Base-by-base conservation (phyloP, 2,113 vertebrate species). In the Hippocampus comes region DNA sequence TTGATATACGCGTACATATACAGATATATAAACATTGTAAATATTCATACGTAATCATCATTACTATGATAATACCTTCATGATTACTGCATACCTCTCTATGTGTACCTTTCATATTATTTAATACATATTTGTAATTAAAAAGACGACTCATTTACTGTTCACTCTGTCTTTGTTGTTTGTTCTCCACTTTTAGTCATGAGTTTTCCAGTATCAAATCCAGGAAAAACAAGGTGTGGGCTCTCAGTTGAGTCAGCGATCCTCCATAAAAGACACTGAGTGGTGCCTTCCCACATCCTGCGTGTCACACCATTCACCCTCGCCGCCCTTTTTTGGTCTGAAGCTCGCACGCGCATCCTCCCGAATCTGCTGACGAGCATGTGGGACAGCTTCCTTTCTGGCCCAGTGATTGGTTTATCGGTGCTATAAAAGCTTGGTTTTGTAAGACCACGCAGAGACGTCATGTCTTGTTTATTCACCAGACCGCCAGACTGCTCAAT, bases 91-190 rank as follows among this genome's bases (percentile, higher is more conserved):
- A 71, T 87, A 87, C 85, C 63, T 72, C 71, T 71, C 71, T 73
- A 76, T 87, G 76, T 80, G 63, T 90, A 88, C 83, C 83, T 92
- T 89, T 87, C 82, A 79, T 91, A 90, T 91, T 92, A 93, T 93
- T 94, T 94, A 93, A 94, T 92, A 92, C 86, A 78, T 84, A 87
- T 90, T 93, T 94, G 89, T 93, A 91, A 92, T 91, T 89, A 90
- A 91, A 78, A 71, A 71, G 76, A 25, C 55, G 51, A 74, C 42
- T 64, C 15, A 48, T 48, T 46, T 42, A 42, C 46, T 73, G 27
- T 64, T 51, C 5, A 18, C 74, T 67, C 56, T 68, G 6, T 70
- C 23, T 14, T 68, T 34, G 59, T 61, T 8, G 27, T 5, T 61
- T 9, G 59, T 61, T 34, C 20, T 23, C 49, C 38, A 10, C 51